These are phyloP conservation scores for Drosophila kikkawai DNA, from an alignment of 1,140 invertebrate species.

Conservation along the genomic window DNA sequence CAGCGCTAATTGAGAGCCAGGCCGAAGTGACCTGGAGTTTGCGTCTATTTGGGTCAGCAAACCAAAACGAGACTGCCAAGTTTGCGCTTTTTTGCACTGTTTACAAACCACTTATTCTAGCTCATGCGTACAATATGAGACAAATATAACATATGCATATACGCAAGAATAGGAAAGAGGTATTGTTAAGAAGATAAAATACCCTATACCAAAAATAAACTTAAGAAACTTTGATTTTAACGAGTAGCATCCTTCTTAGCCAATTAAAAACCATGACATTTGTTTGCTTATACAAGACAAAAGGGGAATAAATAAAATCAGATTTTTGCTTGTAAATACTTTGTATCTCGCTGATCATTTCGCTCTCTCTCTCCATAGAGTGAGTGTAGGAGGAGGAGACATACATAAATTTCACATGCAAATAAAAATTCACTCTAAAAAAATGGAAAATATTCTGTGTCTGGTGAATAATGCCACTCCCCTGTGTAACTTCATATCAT, in stretches of 20 bases:
- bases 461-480: constrained; percentile 15
- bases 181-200: not conserved
- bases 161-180: not conserved
- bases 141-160: constrained; percentile 53
- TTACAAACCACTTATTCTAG: constrained; percentile 52
- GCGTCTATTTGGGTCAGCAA: constrained; percentile 65
- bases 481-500: constrained; percentile 28
- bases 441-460: constrained; percentile 8
- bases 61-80: constrained; percentile 71
- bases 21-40: constrained; percentile 21
- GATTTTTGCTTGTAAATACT: constrained; percentile 1
- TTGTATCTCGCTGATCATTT: not conserved
- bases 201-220: not conserved
- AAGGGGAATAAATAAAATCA: constrained; percentile 1
- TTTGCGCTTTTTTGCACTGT: constrained; percentile 48
- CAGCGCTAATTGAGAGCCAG: constrained; percentile 57
- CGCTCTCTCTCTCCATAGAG: not conserved
- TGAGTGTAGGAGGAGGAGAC: not conserved
- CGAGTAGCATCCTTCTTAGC: not conserved
- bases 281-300: not conserved
- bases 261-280: not conserved
- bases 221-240: not conserved
- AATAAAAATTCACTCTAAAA: constrained; percentile 21
- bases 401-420: constrained; percentile 15
- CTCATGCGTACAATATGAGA: constrained; percentile 41